Evolutionary conservation across 2,797 vertebrate genomes (phyloP).

Genomic region (Smutsia gigantea): DNA sequence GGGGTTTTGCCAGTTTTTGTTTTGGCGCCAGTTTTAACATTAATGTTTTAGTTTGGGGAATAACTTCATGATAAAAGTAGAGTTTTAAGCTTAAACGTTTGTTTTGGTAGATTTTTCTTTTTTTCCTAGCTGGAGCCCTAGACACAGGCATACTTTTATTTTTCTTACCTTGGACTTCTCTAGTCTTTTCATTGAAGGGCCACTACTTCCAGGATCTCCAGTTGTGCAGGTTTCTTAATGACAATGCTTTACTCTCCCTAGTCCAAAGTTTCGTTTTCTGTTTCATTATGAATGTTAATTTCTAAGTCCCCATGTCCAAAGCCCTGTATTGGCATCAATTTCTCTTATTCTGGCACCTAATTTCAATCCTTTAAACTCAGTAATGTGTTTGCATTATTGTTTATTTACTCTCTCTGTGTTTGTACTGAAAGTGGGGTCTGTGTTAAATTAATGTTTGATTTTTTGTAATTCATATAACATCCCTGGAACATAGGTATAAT

Average conservation of each 20-base stretch:
- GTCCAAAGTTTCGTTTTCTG: neutral
- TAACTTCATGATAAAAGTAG: neutral
- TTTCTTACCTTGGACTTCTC: neutral
- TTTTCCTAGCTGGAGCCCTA: neutral
- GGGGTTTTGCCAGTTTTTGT: neutral
- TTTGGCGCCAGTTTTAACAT: neutral
- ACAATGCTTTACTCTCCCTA: neutral
- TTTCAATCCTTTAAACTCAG: neutral
- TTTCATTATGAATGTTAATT: neutral
- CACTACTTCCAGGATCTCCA: neutral
- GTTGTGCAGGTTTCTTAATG: neutral
- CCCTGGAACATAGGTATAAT: neutral
- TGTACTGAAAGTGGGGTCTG: neutral
- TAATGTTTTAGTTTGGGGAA: neutral
- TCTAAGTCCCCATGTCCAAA: neutral
- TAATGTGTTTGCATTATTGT: neutral
- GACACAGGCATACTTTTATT: neutral
- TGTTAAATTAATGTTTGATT: neutral
- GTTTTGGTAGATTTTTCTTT: neutral
- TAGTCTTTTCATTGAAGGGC: neutral
- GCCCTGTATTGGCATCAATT: neutral
- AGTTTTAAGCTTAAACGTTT: neutral
- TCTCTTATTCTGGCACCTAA: neutral
- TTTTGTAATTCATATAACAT: neutral
- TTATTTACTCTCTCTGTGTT: neutral